These are phyloP conservation scores for Keiferia lycopersicella DNA, from an alignment of 2,888 invertebrate species.

Conservation along the genomic window DNA sequence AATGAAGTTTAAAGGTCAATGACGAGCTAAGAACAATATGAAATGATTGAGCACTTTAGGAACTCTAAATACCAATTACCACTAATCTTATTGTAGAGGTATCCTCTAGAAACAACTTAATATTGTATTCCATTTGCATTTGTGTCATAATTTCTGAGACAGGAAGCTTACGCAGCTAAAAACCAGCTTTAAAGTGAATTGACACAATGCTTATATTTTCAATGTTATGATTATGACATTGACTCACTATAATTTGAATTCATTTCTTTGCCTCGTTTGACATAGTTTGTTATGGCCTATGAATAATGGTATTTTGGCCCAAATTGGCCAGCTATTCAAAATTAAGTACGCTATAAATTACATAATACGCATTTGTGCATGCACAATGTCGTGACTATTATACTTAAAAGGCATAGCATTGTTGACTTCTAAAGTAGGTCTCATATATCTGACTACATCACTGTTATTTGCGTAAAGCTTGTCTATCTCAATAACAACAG, in stretches of 20 bases:
- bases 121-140: background rate
- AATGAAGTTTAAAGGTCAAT: background rate
- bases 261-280: constrained; percentile 5
- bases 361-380: constrained; percentile 15
- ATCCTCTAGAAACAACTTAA: background rate
- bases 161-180: constrained; percentile 10
- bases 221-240: constrained; percentile 26
- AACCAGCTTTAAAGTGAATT: constrained; percentile 30
- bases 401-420: background rate
- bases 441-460: background rate
- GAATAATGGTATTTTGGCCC: background rate
- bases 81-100: background rate
- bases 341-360: constrained; percentile 11
- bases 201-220: constrained; percentile 25
- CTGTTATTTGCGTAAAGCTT: constrained; percentile 11
- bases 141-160: constrained; percentile 1
- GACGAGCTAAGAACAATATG: background rate
- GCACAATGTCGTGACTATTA: constrained; percentile 15
- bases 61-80: background rate
- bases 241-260: constrained; percentile 7
- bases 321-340: constrained; percentile 6
- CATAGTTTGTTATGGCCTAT: constrained; percentile 15
- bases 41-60: background rate
- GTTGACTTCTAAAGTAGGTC: background rate
- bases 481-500: constrained; percentile 1